A percentile compares a stretch with the other conserved stretches of the same genome.
phyloP scores from a whole-genome alignment of 2,113 vertebrate species.

The Amblyopsis rosae region DNA sequence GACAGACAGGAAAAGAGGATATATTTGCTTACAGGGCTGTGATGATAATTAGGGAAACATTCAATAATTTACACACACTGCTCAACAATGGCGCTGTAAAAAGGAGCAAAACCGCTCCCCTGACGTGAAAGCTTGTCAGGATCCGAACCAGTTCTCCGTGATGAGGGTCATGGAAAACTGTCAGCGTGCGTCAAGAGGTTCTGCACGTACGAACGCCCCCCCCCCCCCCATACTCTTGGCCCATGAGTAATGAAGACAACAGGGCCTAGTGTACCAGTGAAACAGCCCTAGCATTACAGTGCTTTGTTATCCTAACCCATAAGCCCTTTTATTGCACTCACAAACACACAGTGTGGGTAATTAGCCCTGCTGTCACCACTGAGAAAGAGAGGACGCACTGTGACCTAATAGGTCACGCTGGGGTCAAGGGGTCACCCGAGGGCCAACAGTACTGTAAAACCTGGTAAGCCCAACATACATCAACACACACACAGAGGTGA shows the following conservation, averaged over 20 bases:
- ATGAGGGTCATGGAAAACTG: no score
- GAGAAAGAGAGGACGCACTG: conserved; percentile 55
- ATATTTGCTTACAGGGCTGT: neutral
- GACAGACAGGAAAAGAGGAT: neutral
- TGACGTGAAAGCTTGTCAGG: neutral
- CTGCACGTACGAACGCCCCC: no score
- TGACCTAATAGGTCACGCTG: conserved; percentile 54
- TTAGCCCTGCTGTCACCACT: conserved; percentile 64
- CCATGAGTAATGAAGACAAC: conserved; percentile 36
- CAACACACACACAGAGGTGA: conserved; percentile 9
- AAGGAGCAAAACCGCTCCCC: neutral
- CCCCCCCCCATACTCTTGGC: conserved; percentile 15
- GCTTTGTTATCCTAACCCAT: conserved; percentile 60
- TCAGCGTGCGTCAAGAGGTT: no score
- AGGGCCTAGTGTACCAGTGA: conserved; percentile 42
- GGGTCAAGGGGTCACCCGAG: conserved; percentile 60
- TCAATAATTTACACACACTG: neutral
- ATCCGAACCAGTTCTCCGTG: no score
- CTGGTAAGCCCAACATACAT: conserved; percentile 27
- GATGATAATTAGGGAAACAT: conserved; percentile 4
- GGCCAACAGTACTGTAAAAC: conserved; percentile 40
- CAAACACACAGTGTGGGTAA: conserved; percentile 62
- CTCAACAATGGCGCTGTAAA: neutral
- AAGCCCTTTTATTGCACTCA: conserved; percentile 60
- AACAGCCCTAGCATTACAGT: conserved; percentile 39